Conservation (phyloP, 64 coral and sea anemone genomes). For the Acropora yongei region DNA sequence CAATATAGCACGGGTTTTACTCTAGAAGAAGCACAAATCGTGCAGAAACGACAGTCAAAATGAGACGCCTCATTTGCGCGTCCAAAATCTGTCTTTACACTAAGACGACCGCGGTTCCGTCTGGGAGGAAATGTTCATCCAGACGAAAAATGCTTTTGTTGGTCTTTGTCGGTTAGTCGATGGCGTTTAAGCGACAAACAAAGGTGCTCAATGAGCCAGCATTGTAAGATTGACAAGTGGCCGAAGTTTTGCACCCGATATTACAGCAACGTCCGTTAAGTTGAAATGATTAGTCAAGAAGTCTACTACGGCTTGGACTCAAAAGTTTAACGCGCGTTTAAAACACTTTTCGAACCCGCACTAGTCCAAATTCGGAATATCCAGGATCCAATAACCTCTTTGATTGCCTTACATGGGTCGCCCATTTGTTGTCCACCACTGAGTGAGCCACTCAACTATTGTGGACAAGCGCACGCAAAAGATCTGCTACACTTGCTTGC, state of each 20-base stretch:
- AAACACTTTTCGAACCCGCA: not conserved
- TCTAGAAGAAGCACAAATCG: not conserved
- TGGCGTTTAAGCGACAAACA: not conserved
- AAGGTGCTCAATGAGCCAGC: not conserved
- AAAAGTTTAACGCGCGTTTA: not conserved
- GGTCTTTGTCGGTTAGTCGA: not conserved
- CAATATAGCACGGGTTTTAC: not conserved
- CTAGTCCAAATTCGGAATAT: not conserved
- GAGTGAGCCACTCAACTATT: not conserved
- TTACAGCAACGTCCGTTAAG: not conserved
- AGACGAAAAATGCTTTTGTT: not conserved
- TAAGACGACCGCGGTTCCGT: not conserved
- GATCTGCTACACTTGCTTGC: not conserved
- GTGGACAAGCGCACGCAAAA: not conserved
- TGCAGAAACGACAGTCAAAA: not conserved
- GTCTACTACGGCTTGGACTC: not conserved
- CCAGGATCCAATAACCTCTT: not conserved
- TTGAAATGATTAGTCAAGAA: not conserved
- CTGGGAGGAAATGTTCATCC: not conserved
- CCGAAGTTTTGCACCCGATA: not conserved
- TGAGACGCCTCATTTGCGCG: not conserved
- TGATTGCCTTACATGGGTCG: not conserved
- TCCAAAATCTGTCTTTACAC: not conserved
- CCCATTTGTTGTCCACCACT: not conserved
- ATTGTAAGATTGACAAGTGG: not conserved